These are phyloP conservation scores for Dysidea cf. avara DNA, from an alignment of 37 sponge, comb jelly and placozoan genomes.

Conservation along the genomic window DNA sequence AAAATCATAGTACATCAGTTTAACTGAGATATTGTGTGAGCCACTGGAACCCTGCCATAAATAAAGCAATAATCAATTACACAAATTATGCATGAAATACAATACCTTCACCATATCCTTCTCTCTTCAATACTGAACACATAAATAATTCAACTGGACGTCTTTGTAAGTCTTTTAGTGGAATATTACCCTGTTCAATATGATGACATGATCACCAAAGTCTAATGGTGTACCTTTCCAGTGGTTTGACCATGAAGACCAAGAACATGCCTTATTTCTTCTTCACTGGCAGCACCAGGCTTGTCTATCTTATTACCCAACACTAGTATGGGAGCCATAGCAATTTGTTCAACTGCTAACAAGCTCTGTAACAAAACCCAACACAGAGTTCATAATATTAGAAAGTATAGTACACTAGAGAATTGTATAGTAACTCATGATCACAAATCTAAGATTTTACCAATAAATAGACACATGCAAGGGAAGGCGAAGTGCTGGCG, in stretches of 20 bases:
- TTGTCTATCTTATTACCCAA: conserved; percentile 96
- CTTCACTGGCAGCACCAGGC: conserved; percentile 86
- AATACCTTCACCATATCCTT: conserved; percentile 96
- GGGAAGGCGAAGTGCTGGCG: too few relatives aligned
- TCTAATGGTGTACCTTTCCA: conserved; percentile 72
- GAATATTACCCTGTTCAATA: conserved; percentile 75
- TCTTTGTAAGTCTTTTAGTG: conserved; percentile 80
- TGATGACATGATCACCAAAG: too few relatives aligned
- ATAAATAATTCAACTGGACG: conserved; percentile 94
- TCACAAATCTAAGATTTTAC: too few relatives aligned
- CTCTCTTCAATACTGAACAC: conserved; percentile 90
- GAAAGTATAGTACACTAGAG: too few relatives aligned
- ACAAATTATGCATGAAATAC: background rate
- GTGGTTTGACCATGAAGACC: conserved; percentile 83
- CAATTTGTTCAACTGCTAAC: conserved; percentile 82
- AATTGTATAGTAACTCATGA: too few relatives aligned
- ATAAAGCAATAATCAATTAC: too few relatives aligned
- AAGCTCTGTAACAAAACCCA: conserved; percentile 48
- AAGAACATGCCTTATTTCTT: conserved; percentile 74
- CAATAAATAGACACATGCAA: too few relatives aligned
- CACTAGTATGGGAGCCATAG: conserved; percentile 80
- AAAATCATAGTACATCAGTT: too few relatives aligned
- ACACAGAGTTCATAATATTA: too few relatives aligned
- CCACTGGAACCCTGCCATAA: too few relatives aligned
- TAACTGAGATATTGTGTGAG: too few relatives aligned